A percentile compares a stretch with the other conserved stretches of the same genome.
Evolutionary conservation across 2,797 vertebrate species (phyloP).

Genomic region (Onychomys torridus): DNA sequence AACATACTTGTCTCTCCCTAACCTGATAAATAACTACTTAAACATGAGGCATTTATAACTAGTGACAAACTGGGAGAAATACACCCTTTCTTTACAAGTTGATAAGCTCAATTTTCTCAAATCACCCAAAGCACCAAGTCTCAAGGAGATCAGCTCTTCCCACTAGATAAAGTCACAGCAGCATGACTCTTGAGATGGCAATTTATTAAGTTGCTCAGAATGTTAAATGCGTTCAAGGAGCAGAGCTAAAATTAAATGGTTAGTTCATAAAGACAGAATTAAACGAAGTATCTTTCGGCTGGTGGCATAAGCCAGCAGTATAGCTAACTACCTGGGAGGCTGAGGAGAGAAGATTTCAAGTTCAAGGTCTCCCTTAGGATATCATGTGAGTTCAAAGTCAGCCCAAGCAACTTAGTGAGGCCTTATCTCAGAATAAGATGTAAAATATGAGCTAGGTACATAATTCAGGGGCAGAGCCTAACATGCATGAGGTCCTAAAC

Average conservation of each 20-base stretch:
- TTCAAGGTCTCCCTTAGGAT: neutral
- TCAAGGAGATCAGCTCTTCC: neutral
- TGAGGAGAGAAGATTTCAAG: neutral
- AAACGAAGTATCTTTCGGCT: neutral
- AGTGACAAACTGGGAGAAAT: neutral
- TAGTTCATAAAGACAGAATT: constrained; percentile 33
- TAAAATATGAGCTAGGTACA: neutral
- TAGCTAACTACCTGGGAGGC: neutral
- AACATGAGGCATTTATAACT: neutral
- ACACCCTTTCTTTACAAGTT: neutral
- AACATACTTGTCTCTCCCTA: neutral
- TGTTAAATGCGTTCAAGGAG: constrained; percentile 7
- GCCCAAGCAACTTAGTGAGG: neutral
- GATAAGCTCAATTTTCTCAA: constrained; percentile 20
- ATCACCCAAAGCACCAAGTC: neutral
- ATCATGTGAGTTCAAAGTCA: neutral
- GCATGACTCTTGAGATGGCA: neutral
- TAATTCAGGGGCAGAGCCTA: neutral
- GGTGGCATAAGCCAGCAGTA: neutral
- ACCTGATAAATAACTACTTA: neutral
- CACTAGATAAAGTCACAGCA: neutral
- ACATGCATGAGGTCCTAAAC: too few species aligned
- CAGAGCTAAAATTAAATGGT: constrained; percentile 26
- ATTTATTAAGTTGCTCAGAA: constrained; percentile 38
- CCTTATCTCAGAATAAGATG: neutral